phyloP scores from a whole-genome alignment of 53 echinoderm and acorn worm species.

The Mesocentrotus franciscanus region DNA sequence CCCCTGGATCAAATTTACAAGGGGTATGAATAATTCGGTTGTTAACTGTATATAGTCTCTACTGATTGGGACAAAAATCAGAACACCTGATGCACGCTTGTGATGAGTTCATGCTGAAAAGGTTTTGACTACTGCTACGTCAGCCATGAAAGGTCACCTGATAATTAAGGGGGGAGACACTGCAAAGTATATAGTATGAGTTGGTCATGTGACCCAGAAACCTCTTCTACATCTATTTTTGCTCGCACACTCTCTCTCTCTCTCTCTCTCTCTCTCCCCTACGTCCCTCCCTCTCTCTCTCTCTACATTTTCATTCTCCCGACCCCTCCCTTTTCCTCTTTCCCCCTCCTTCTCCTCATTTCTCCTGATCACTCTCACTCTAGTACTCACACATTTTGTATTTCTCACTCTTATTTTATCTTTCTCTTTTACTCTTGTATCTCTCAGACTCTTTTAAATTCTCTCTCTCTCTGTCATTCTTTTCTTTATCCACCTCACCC shows the following conservation, averaged over 20 bases:
- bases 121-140: background rate
- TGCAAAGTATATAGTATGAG: background rate
- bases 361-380: background rate
- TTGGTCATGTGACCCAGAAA: conserved; percentile 22
- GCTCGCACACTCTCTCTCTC: background rate
- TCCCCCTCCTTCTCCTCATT: background rate
- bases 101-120: background rate
- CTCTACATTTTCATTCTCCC: background rate
- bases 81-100: conserved; percentile 6
- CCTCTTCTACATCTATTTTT: background rate
- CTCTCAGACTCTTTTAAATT: background rate
- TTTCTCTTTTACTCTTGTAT: too few species aligned
- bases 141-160: conserved; percentile 49
- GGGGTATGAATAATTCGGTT: too few species aligned
- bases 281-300: background rate
- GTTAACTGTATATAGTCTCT: background rate
- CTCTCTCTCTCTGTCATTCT: background rate
- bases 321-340: background rate
- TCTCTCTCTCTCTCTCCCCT: background rate
- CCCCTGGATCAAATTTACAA: too few species aligned
- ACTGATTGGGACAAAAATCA: background rate
- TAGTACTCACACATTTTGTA: background rate
- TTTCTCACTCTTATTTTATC: too few species aligned
- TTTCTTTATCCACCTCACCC: background rate
- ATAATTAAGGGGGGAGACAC: conserved; percentile 21